Conservation (phyloP, 1,140 invertebrate species). For the Meloidogyne floridensis region DNA sequence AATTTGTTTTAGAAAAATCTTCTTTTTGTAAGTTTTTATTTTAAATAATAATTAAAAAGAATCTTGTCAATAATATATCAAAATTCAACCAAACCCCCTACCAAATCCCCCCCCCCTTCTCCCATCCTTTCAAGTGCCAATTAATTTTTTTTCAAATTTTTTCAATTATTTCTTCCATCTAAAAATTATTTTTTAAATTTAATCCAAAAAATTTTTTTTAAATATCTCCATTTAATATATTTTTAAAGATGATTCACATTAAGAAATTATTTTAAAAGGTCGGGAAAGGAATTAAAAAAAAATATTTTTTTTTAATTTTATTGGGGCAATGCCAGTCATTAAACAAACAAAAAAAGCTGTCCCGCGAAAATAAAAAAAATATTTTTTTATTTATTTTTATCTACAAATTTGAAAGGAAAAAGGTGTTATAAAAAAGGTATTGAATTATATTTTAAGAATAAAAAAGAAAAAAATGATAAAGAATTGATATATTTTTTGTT, state of each 20-base stretch:
- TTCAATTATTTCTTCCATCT: neutral
- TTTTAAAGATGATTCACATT: neutral
- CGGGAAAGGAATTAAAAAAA: neutral
- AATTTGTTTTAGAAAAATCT: neutral
- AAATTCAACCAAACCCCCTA: too few relatives aligned
- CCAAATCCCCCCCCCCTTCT: too few relatives aligned
- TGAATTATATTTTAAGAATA: too few relatives aligned
- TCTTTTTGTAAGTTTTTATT: neutral
- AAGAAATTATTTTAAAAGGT: neutral
- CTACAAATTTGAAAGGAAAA: neutral
- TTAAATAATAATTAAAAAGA: neutral
- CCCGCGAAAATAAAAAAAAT: neutral
- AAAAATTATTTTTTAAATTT: neutral
- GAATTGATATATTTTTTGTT: too few relatives aligned
- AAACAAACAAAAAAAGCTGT: slow-evolving; percentile 9
- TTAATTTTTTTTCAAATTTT: neutral
- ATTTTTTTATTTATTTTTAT: neutral
- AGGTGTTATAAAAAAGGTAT: neutral
- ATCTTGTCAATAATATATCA: too few relatives aligned
- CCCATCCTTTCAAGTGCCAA: too few relatives aligned
- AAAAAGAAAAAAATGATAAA: too few relatives aligned
- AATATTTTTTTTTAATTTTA: neutral
- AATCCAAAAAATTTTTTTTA: neutral
- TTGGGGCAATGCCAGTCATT: neutral
- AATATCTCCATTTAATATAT: neutral